Base-by-base conservation (phyloP, 2,888 invertebrate species). In the Norana najaformis region DNA sequence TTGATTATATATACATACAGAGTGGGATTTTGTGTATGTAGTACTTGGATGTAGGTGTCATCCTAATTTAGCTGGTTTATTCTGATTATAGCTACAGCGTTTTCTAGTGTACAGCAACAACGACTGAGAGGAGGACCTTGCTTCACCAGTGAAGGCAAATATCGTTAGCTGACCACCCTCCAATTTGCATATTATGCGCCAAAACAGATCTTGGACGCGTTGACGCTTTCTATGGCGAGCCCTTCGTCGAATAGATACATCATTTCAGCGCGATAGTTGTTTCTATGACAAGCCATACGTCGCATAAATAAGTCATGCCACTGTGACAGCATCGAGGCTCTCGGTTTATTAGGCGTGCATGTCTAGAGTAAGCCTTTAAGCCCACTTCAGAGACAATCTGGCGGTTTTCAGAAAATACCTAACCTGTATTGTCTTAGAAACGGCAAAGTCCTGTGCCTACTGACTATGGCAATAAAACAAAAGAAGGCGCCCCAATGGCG, bases 201-300 rank as follows among this genome's bases (percentile, higher is more conserved):
- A 69, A 1, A 69, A n/a, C 69, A 8, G 69, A 69, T 69, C 47
- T n/a, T 69, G 69, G 69, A 69, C 69, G 69, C 30, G 30, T 30
- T 69, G 69, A n/a, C 69, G 69, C 69, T 69, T 69, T 69, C 69
- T 69, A 69, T 69, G 69, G 69, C n/a, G n/a, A 69, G 69, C 69
- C 69, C 30, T 69, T 69, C n/a, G n/a, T 69, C 69, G 69, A 69
- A n/a, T 69, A 69, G 69, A 69, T 69, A 69, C 69, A 69, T 69
- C 69, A 69, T 69, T 69, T 69, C 69, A n/a, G 30, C 69, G 69
- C 69, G 30, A 30, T 69, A n/a, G n/a, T n/a, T n/a, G 69, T 69
- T n/a, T n/a, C 69, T 30, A 69, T 69, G 69, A n/a, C n/a, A 69
- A 69, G 69, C 69, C 69, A 16, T 69, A 69, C n/a, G 69, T 69